Conservation (phyloP, 2,113 vertebrate genomes). For the Leucopternis melanops region DNA sequence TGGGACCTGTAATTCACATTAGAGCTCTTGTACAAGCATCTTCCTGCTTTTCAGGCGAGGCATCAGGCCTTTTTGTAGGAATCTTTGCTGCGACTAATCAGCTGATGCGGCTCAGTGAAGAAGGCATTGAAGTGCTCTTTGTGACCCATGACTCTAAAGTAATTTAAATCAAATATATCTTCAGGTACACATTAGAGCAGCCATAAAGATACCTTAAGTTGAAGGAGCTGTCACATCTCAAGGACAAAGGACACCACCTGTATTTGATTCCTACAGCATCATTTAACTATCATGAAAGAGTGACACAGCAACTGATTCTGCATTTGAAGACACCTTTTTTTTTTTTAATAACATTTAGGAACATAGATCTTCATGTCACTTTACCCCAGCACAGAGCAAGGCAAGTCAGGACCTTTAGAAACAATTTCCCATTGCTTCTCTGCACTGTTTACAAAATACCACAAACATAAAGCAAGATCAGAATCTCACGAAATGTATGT, state of each 20-base stretch:
- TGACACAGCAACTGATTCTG: background rate
- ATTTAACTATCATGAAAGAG: background rate
- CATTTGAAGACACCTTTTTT: background rate
- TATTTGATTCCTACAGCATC: background rate
- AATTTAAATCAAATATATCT: constrained; percentile 24
- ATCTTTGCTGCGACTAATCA: background rate
- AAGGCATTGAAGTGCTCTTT: background rate
- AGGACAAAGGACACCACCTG: background rate
- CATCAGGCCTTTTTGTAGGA: background rate
- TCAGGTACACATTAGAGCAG: background rate
- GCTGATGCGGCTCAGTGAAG: background rate
- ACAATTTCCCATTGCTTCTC: background rate
- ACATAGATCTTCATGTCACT: background rate
- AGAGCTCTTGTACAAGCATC: background rate
- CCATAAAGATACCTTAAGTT: background rate
- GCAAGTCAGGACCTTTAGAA: background rate
- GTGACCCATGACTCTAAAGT: background rate
- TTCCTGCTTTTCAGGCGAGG: background rate
- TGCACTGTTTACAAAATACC: background rate
- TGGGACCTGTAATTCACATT: background rate
- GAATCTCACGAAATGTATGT: background rate
- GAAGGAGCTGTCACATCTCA: background rate
- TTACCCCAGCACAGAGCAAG: background rate
- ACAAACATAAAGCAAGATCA: background rate
- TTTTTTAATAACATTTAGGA: background rate